These are phyloP conservation scores for Drosophila ustulata DNA, from an alignment of 2,888 invertebrate species.

Conservation along the genomic window DNA sequence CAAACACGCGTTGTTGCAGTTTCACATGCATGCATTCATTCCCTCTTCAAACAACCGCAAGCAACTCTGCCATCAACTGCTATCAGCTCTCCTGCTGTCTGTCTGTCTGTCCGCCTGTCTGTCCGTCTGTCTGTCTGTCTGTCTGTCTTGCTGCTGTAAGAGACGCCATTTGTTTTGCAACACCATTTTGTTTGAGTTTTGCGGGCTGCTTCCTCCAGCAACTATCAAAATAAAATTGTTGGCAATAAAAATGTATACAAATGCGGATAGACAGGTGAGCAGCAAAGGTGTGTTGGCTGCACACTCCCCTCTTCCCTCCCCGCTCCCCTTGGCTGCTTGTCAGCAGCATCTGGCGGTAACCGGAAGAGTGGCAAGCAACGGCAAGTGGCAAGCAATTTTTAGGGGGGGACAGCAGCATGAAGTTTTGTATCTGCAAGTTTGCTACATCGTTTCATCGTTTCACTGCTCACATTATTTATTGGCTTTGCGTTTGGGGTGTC, in stretches of 20 bases:
- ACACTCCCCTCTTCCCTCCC: not conserved
- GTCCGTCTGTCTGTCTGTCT: not conserved
- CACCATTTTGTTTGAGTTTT: constrained; percentile 77
- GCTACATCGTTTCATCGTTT: constrained; percentile 36
- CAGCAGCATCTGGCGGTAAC: constrained; percentile 43
- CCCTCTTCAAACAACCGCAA: not conserved
- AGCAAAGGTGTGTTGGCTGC: constrained; percentile 11
- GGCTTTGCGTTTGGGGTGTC: constrained; percentile 51
- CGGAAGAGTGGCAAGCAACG: not conserved
- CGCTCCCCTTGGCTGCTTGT: constrained; percentile 12
- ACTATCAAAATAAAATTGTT: constrained; percentile 77
- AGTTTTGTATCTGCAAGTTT: constrained; percentile 45
- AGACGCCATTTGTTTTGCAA: constrained; percentile 78
- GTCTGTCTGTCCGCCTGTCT: not conserved
- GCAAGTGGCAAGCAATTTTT: not conserved
- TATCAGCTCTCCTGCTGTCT: not conserved
- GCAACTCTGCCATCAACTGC: not conserved
- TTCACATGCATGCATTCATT: constrained; percentile 30
- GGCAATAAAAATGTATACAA: constrained; percentile 77
- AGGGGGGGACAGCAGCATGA: not conserved
- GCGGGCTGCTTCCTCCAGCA: constrained; percentile 49
- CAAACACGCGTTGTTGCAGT: constrained; percentile 45
- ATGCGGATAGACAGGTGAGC: constrained; percentile 67
- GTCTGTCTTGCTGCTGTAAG: constrained; percentile 54
- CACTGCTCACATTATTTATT: constrained; percentile 71